Base-by-base conservation (phyloP, 2,797 vertebrate genomes). In the Rhadinocentrus ornatus region DNA sequence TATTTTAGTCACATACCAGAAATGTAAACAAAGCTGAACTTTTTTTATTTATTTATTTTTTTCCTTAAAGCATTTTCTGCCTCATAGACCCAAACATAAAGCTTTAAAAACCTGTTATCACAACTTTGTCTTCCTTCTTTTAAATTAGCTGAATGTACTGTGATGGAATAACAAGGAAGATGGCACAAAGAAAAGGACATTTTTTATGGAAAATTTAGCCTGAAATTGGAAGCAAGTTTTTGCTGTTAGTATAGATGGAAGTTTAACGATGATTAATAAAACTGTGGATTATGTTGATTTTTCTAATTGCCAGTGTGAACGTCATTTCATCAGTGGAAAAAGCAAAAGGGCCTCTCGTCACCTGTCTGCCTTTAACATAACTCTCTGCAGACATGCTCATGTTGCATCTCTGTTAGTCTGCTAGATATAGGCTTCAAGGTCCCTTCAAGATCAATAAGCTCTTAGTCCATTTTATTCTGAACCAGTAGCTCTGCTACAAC, bases 371-470 rank as follows among this genome's bases (percentile, higher is more conserved):
- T 39, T 9, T 26, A 5, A 9, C 6, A 32, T 32, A 39, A 39
- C 9, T 29, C 9, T 31, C 8, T 34, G 31, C 4, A 34, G 31
- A n/a, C 18, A 34, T 20, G 12, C 20, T 58, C 18, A 2, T 37
- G 20, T 34, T 58, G 11, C 29, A 24, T 18, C 22, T 4, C 56
- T 35, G 16, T 34, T 16, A 18, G 44, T 62, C 61, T 59, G 8
- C 15, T 41, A 12, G 15, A 41, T 16, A 16, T 41, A 41, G 15
- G 39, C 39, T 41, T 41, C 37, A 41, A 41, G 39, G 39, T 41
- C 39, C 29, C n/a, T 29, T 57, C 0, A 0, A 31, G 27, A 91
- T 93, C 90, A 82, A 91, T 91, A 88, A 75, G 71, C 81, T 77
- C 81, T 82, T 74, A 66, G 64, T 52, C 60, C 27, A 34, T 81